These are phyloP conservation scores for Polydrusus cervinus DNA, from an alignment of 2,888 invertebrate species.

Conservation along the genomic window DNA sequence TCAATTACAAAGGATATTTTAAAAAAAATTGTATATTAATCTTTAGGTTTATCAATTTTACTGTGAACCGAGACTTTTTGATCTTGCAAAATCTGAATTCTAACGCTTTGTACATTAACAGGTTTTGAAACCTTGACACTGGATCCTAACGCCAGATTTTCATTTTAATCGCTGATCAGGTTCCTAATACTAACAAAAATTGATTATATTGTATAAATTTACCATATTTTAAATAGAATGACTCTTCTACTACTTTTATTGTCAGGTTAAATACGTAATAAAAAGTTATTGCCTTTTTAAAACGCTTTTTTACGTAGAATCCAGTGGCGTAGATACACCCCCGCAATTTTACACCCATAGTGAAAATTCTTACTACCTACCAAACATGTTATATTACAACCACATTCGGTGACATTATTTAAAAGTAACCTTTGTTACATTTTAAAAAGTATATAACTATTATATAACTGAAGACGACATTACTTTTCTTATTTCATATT, in stretches of 20 bases:
- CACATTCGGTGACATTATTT: too few relatives aligned
- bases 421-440: too few relatives aligned
- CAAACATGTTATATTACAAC: too few relatives aligned
- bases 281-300: slow-evolving; percentile 8
- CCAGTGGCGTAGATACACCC: neutral
- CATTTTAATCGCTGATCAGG: slow-evolving; percentile 26
- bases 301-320: neutral
- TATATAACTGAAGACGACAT: too few relatives aligned
- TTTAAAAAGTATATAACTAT: too few relatives aligned
- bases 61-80: neutral
- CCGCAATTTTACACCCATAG: neutral
- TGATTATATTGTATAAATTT: slow-evolving; percentile 27
- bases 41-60: neutral
- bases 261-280: slow-evolving; percentile 5
- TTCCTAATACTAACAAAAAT: slow-evolving; percentile 18
- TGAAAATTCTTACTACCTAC: too few relatives aligned
- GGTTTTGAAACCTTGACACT: slow-evolving; percentile 31
- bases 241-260: slow-evolving; percentile 16
- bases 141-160: slow-evolving; percentile 28
- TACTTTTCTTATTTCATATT: too few relatives aligned
- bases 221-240: slow-evolving; percentile 14
- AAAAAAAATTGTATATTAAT: too few relatives aligned
- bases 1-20: too few relatives aligned
- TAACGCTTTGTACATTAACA: neutral
- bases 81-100: neutral